These are phyloP conservation scores for Cotesia vestalis DNA, from an alignment of 1,140 invertebrate genomes.

Conservation along the genomic window DNA sequence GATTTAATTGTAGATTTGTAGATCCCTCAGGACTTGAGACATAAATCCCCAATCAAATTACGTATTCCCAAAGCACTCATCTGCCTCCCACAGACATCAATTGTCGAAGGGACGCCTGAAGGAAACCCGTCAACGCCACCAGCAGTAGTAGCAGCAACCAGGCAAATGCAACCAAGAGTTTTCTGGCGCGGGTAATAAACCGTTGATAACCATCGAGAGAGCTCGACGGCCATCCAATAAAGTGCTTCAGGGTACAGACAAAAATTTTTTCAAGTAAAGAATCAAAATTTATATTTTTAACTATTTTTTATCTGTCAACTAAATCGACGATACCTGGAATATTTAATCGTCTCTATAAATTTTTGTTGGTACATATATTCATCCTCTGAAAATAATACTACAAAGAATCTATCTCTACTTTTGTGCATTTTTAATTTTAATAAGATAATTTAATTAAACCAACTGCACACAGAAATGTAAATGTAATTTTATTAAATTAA, in stretches of 20 bases:
- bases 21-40: not conserved
- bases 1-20: constrained; percentile 15
- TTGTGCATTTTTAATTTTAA: no score
- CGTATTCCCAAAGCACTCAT: constrained; percentile 28
- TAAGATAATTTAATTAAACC: no score
- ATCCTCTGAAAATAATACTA: no score
- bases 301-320: not conserved
- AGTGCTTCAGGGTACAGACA: constrained; percentile 13
- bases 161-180: constrained; percentile 26
- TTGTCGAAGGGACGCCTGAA: constrained; percentile 6
- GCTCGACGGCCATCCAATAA: constrained; percentile 20
- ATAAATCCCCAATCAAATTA: constrained; percentile 26
- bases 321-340: no score
- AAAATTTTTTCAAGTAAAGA: not conserved
- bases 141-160: not conserved
- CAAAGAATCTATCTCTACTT: no score
- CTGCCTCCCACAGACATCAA: constrained; percentile 30
- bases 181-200: constrained; percentile 27
- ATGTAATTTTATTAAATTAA: no score
- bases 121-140: constrained; percentile 24
- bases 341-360: no score
- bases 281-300: not conserved
- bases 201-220: constrained; percentile 21
- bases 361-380: no score
- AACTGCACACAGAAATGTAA: no score